Evolutionary conservation across 2,888 invertebrate genomes (phyloP).

Genomic region (Euclidia mi): DNA sequence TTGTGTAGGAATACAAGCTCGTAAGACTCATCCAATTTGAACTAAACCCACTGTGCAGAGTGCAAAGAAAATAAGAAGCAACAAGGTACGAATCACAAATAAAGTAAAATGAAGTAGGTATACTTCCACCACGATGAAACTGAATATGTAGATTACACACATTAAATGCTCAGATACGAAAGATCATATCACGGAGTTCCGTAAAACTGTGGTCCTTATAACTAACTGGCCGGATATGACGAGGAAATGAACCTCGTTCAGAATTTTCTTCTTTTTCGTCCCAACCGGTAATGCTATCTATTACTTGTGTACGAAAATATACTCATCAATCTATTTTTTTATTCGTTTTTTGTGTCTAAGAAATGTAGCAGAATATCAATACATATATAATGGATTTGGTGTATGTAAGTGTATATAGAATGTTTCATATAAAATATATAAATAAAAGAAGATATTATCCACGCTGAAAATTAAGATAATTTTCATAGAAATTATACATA

Average conservation of each 20-base stretch:
- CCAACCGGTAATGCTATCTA: conserved; percentile 35
- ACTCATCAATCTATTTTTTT: neutral
- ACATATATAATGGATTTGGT: too few species aligned
- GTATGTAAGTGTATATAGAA: too few species aligned
- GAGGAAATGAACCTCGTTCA: conserved; percentile 63
- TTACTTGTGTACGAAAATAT: conserved; percentile 22
- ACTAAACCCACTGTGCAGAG: neutral
- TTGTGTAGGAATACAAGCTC: too few species aligned
- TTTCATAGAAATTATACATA: too few species aligned
- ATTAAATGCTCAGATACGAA: conserved; percentile 22
- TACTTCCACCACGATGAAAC: conserved; percentile 5
- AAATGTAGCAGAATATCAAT: too few species aligned
- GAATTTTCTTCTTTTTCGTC: conserved; percentile 33
- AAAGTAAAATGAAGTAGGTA: conserved; percentile 2
- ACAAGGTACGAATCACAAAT: conserved; percentile 1
- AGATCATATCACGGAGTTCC: conserved; percentile 33
- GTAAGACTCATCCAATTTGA: neutral
- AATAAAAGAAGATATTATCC: too few species aligned
- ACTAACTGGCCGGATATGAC: conserved; percentile 64
- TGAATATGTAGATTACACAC: conserved; percentile 19
- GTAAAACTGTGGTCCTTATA: conserved; percentile 54
- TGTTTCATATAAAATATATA: too few species aligned
- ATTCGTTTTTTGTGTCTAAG: too few species aligned
- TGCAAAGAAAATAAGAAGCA: neutral
- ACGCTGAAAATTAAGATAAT: too few species aligned